Evolutionary conservation across 2,888 invertebrate genomes (phyloP).

Genomic region (Ophion slaviceki): DNA sequence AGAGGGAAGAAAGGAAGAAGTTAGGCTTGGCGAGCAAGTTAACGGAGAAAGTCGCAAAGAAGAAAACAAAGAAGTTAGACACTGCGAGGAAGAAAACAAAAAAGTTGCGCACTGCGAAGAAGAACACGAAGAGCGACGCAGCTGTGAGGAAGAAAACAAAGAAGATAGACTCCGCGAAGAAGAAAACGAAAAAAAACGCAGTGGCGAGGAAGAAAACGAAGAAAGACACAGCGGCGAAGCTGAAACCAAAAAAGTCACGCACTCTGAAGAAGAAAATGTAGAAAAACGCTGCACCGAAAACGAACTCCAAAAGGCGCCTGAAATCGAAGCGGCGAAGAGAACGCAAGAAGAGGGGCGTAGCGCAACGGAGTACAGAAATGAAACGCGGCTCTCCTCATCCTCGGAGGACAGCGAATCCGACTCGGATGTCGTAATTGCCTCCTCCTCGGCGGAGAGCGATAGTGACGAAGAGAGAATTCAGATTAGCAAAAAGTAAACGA

Average conservation of each 20-base stretch:
- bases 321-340: background rate
- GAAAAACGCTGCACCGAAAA: background rate
- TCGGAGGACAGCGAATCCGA: background rate
- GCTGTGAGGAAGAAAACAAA: background rate
- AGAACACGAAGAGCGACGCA: background rate
- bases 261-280: background rate
- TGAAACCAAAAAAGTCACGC: too few relatives aligned
- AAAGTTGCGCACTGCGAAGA: background rate
- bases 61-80: background rate
- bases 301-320: background rate
- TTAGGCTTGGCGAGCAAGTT: background rate
- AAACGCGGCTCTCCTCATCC: background rate
- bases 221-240: background rate
- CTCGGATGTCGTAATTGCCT: background rate
- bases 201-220: too few relatives aligned
- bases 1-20: background rate
- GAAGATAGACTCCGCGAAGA: background rate
- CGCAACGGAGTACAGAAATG: background rate
- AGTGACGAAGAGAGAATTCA: background rate
- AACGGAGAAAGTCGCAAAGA: background rate
- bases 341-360: background rate
- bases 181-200: background rate
- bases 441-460: constrained; percentile 3
- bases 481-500: background rate
- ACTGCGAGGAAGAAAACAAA: background rate